Conservation (phyloP, 2,888 invertebrate genomes). For the Ophion costatus region DNA sequence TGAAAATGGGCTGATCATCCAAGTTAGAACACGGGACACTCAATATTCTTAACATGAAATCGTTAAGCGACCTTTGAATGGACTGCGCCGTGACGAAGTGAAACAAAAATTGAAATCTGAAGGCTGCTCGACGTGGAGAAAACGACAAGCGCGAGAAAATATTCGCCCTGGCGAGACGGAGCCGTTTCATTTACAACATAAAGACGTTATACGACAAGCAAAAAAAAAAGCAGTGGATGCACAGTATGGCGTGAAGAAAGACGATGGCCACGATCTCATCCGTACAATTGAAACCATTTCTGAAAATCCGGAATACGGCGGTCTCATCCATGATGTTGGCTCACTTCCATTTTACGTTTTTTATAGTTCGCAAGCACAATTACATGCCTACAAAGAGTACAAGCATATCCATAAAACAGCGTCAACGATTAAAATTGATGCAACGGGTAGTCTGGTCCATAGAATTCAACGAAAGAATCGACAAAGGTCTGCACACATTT, state of each 20-base stretch:
- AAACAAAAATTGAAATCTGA: constrained; percentile 16
- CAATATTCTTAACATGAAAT: constrained; percentile 7
- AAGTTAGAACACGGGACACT: constrained; percentile 42
- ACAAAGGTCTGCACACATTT: constrained; percentile 34
- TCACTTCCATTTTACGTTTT: neutral
- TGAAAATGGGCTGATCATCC: constrained; percentile 20
- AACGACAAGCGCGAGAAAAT: constrained; percentile 44
- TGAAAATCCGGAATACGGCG: too few relatives aligned
- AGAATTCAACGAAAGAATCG: constrained; percentile 27
- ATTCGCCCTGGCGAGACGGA: constrained; percentile 53
- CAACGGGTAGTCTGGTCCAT: constrained; percentile 47
- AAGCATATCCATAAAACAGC: constrained; percentile 4
- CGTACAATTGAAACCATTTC: neutral
- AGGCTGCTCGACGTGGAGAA: constrained; percentile 35
- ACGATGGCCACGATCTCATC: neutral
- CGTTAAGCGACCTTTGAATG: constrained; percentile 50
- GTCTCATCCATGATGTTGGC: neutral
- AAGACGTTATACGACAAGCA: neutral
- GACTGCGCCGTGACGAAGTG: constrained; percentile 20
- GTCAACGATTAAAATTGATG: constrained; percentile 31
- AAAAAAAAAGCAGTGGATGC: neutral
- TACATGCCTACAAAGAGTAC: constrained; percentile 43
- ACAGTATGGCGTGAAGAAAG: neutral
- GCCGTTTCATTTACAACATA: constrained; percentile 45
- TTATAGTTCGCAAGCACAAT: neutral